Evolutionary conservation across 2,797 vertebrate genomes (phyloP).

Genomic region (Anguilla anguilla): DNA sequence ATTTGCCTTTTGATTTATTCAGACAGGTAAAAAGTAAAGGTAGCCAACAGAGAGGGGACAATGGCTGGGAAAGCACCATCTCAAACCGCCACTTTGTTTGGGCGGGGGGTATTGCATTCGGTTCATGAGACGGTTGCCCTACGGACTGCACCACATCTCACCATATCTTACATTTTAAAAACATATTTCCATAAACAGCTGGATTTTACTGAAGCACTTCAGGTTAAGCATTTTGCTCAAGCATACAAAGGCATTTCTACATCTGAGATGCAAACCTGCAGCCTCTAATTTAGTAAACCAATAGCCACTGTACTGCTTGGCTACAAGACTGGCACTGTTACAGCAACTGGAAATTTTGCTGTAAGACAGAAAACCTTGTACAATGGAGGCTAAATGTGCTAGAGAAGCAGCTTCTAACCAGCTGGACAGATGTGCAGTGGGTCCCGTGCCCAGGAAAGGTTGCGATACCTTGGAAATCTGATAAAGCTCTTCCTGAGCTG

Average conservation of each 20-base stretch:
- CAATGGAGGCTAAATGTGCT: not conserved
- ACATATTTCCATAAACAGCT: not conserved
- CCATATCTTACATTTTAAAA: no score
- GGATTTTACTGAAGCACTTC: not conserved
- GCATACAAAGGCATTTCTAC: no score
- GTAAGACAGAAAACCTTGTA: not conserved
- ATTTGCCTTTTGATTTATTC: no score
- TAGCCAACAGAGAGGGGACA: no score
- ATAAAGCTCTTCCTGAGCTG: not conserved
- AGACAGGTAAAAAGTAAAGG: no score
- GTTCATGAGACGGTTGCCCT: no score
- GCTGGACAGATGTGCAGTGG: not conserved
- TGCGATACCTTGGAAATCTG: not conserved
- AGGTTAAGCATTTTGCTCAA: not conserved
- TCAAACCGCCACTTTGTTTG: no score
- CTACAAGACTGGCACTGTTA: not conserved
- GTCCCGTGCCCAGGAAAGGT: not conserved
- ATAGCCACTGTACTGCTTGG: not conserved
- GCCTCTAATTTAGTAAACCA: not conserved
- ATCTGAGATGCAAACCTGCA: not conserved
- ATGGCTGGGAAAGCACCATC: no score
- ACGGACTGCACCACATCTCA: no score
- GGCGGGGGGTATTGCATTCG: no score
- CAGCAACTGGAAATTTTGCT: not conserved
- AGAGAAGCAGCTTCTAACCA: not conserved